These are phyloP conservation scores for Amphiduros pacificus DNA, from an alignment of 2,888 invertebrate species.

Conservation along the genomic window DNA sequence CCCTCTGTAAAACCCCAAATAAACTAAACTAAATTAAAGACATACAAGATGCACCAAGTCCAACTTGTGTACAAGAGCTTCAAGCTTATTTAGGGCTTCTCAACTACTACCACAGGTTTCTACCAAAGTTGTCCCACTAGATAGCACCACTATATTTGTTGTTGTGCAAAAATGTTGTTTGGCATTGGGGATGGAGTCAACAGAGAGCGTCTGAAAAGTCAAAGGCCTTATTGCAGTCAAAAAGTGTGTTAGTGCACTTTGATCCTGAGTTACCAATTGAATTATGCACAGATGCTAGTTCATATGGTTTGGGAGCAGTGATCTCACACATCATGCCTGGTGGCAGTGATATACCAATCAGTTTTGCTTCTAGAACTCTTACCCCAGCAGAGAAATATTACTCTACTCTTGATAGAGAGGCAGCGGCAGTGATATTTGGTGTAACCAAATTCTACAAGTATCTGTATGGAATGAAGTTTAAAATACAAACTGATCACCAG, in stretches of 20 bases:
- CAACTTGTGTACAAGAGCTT: not conserved
- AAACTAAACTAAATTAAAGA: not conserved
- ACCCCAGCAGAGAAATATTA: constrained; percentile 10
- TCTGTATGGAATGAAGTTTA: constrained; percentile 7
- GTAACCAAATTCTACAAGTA: not conserved
- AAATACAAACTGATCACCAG: constrained; percentile 3
- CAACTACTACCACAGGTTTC: constrained; percentile 1
- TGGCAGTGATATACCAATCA: constrained; percentile 3
- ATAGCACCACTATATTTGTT: not conserved
- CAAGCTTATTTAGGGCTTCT: constrained; percentile 1
- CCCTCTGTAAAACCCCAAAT: too few species aligned
- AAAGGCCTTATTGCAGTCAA: not conserved
- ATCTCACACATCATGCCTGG: not conserved
- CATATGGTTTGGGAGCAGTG: constrained; percentile 4
- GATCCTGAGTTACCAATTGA: not conserved
- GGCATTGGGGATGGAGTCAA: not conserved
- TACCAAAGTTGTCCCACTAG: not conserved
- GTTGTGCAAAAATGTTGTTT: not conserved
- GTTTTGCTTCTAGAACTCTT: constrained; percentile 5
- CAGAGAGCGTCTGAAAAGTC: not conserved
- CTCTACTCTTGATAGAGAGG: constrained; percentile 11
- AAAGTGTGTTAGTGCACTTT: constrained; percentile 4
- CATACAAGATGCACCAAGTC: not conserved
- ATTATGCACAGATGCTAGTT: constrained; percentile 1
- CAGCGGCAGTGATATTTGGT: constrained; percentile 3